Evolutionary conservation across 2,797 vertebrate species (phyloP).

Genomic region (Cyprinodon diabolis): DNA sequence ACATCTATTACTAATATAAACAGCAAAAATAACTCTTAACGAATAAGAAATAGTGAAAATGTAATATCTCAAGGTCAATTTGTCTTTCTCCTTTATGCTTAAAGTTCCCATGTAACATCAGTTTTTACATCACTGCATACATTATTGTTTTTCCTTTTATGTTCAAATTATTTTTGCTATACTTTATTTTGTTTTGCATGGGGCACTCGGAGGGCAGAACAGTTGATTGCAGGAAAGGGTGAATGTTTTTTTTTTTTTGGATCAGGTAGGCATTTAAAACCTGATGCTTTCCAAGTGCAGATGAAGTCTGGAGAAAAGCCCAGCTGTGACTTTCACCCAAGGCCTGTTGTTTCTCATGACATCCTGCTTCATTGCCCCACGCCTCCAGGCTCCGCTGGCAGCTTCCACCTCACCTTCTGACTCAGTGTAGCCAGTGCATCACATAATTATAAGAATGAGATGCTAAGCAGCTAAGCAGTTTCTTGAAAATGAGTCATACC

Average conservation of each 20-base stretch:
- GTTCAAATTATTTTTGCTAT: slow-evolving; percentile 55
- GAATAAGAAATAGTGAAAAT: slow-evolving; percentile 58
- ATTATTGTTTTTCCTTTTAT: slow-evolving; percentile 49
- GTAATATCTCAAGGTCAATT: slow-evolving; percentile 61
- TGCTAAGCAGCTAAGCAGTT: slow-evolving; percentile 16
- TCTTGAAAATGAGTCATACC: neutral
- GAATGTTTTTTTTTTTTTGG: slow-evolving; percentile 64
- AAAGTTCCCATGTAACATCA: slow-evolving; percentile 59
- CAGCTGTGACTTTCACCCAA: slow-evolving; percentile 54
- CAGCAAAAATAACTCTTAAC: slow-evolving; percentile 71
- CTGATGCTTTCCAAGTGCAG: slow-evolving; percentile 61
- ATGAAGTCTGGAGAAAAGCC: slow-evolving; percentile 64
- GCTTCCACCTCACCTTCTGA: slow-evolving; percentile 58
- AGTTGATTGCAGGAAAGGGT: slow-evolving; percentile 71
- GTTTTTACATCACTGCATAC: slow-evolving; percentile 71
- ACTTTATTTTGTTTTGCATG: slow-evolving; percentile 79
- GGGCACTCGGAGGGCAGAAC: slow-evolving; percentile 69
- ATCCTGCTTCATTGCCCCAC: slow-evolving; percentile 40
- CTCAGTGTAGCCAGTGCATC: slow-evolving; percentile 57
- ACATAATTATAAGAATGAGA: slow-evolving; percentile 44
- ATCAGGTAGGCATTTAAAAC: slow-evolving; percentile 61
- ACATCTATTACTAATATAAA: slow-evolving; percentile 77
- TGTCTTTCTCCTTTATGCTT: slow-evolving; percentile 59
- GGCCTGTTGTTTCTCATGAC: slow-evolving; percentile 50
- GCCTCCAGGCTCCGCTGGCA: slow-evolving; percentile 49